A percentile compares a stretch with the other conserved stretches of the same genome.
Evolutionary conservation across 2,888 invertebrate genomes (phyloP).

Genomic region (Drosophila anomelani): DNA sequence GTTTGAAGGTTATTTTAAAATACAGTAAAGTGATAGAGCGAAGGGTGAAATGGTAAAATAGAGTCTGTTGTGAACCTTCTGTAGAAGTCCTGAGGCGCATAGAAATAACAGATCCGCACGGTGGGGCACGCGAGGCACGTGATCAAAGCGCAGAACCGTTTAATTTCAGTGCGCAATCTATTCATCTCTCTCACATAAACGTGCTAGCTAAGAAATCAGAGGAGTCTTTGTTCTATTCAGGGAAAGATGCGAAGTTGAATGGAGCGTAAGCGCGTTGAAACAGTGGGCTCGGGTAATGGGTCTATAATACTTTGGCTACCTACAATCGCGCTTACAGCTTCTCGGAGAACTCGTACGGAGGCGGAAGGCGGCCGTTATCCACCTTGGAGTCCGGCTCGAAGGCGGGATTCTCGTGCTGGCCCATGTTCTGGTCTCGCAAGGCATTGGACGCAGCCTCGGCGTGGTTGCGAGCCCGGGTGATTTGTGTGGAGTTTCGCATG

Average conservation of each 20-base stretch:
- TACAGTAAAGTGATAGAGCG: not conserved
- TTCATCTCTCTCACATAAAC: constrained; percentile 81
- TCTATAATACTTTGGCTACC: constrained; percentile 22
- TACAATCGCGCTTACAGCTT: constrained; percentile 50
- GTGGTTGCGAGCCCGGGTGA: constrained; percentile 80
- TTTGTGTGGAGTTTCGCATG: constrained; percentile 90
- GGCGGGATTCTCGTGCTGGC: constrained; percentile 74
- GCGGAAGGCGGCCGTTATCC: constrained; percentile 64
- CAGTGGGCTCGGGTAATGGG: not conserved
- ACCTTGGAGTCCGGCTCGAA: constrained; percentile 81
- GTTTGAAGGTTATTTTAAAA: constrained; percentile 17
- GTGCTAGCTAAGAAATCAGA: constrained; percentile 54
- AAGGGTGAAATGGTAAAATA: constrained; percentile 30
- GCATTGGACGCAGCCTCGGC: constrained; percentile 65
- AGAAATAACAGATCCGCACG: constrained; percentile 67
- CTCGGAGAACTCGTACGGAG: constrained; percentile 57
- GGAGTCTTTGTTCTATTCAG: constrained; percentile 42
- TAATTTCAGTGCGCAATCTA: constrained; percentile 82
- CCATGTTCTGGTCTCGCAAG: constrained; percentile 32
- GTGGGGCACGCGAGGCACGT: not conserved
- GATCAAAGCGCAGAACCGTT: constrained; percentile 44
- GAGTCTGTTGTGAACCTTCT: constrained; percentile 47
- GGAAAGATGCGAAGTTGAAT: constrained; percentile 35
- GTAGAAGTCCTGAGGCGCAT: constrained; percentile 71
- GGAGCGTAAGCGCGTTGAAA: constrained; percentile 14